Base-by-base conservation (phyloP, 2,888 invertebrate genomes). In the Euproctis similis region DNA sequence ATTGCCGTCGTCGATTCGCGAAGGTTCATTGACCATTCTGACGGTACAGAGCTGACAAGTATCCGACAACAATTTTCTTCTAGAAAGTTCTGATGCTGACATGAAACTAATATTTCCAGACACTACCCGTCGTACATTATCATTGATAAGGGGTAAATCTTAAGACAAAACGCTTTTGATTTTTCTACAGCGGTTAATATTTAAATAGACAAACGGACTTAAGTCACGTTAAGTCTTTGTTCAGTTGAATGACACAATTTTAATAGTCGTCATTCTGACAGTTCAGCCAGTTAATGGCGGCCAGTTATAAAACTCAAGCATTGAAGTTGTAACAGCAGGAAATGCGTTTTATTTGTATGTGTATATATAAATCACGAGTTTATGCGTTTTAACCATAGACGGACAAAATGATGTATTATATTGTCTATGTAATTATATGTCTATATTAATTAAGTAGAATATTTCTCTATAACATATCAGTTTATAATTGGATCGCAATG, bases 401-500 rank as follows among this genome's bases (percentile, higher is more conserved):
- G 64, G 59, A 37, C 52, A 52, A 57, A 54, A 59, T 65, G n/a
- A n/a, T n/a, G n/a, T n/a, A n/a, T n/a, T n/a, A n/a, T n/a, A n/a
- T n/a, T n/a, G n/a, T n/a, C n/a, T n/a, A n/a, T n/a, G n/a, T n/a
- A n/a, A n/a, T n/a, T n/a, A n/a, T n/a, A n/a, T 64, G 46, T 42
- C 58, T 52, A 63, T 64, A 62, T 56, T 53, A 63, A 67, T 72
- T 69, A 63, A 66, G 65, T 53, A 60, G 65, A 68, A 66, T 75
- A 69, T 75, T 75, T 73, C 71, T 74, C 70, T 77, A 60, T 59
- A 55, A 57, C 46, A 71, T 80, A 75, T 78, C 77, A 72, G 62
- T 65, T n/a, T 78, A 78, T 80, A 81, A 82, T 80, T 77, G 73
- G 72, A 74, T 76, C 63, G 78, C 74, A 78, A 80, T 77, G 76